These are phyloP conservation scores for Heliornis fulica DNA, from an alignment of 2,113 vertebrate genomes.

Conservation along the genomic window DNA sequence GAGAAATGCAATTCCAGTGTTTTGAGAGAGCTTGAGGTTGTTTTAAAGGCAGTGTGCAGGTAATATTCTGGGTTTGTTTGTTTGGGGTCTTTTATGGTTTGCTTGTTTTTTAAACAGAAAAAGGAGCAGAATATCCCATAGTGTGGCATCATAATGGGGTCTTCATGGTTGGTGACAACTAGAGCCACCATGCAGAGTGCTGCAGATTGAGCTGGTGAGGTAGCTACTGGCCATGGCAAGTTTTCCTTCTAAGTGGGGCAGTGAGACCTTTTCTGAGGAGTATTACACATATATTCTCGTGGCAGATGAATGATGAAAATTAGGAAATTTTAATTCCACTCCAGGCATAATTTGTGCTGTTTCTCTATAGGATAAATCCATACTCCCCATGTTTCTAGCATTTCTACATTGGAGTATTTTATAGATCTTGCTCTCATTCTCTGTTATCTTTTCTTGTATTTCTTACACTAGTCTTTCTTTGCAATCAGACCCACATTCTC, in stretches of 20 bases:
- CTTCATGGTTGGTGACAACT: neutral
- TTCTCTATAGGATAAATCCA: neutral
- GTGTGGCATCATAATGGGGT: neutral
- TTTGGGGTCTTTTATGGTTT: accelerated
- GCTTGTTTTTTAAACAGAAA: neutral
- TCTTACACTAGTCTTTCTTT: neutral
- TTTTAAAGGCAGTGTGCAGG: neutral
- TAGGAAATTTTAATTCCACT: neutral
- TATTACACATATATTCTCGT: neutral
- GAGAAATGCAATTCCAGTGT: neutral
- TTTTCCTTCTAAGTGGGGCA: neutral
- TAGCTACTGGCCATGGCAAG: neutral
- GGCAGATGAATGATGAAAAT: neutral
- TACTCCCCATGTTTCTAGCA: neutral
- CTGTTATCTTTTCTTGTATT: neutral
- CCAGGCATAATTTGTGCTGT: neutral
- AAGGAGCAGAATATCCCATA: neutral
- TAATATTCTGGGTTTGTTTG: neutral
- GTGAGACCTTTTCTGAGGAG: neutral
- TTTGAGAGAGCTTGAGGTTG: neutral
- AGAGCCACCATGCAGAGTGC: neutral
- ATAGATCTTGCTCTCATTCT: neutral
- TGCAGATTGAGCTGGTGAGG: neutral
- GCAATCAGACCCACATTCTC: neutral
- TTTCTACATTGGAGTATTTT: neutral